A percentile compares a stretch with the other conserved stretches of the same genome.
Evolutionary conservation across 2,888 invertebrate genomes (phyloP).

Genomic region (Torymus aiolomorphi): DNA sequence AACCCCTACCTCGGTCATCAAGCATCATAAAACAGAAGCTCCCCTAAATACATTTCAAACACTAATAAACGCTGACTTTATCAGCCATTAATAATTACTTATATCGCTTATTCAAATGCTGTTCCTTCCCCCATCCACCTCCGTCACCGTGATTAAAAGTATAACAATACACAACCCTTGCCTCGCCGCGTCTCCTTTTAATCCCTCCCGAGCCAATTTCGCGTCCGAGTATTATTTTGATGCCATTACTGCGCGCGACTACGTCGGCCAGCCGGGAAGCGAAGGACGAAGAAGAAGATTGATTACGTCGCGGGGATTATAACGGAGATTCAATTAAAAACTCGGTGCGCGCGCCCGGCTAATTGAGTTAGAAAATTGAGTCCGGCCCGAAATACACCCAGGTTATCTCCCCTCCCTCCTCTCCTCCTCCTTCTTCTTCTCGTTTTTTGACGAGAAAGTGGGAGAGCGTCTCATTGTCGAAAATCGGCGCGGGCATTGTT

Average conservation of each 20-base stretch:
- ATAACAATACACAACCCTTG: neutral
- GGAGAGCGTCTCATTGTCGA: conserved; percentile 29
- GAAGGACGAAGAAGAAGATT: conserved; percentile 37
- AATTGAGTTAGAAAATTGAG: conserved; percentile 50
- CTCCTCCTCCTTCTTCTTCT: too few relatives aligned
- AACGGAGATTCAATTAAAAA: conserved; percentile 60
- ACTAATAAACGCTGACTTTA: too few relatives aligned
- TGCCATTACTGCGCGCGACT: conserved; percentile 25
- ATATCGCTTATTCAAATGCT: too few relatives aligned
- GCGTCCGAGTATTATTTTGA: conserved; percentile 33
- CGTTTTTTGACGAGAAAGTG: too few relatives aligned
- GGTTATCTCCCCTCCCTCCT: too few relatives aligned
- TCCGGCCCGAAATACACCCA: neutral
- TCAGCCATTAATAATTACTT: too few relatives aligned
- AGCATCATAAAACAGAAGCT: too few relatives aligned
- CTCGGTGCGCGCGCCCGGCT: conserved; percentile 25
- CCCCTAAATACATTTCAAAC: too few relatives aligned
- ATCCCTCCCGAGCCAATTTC: conserved; percentile 11
- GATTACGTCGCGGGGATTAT: conserved; percentile 55
- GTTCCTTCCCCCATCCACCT: too few relatives aligned
- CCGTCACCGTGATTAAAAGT: too few relatives aligned
- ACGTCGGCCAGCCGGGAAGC: too few relatives aligned
- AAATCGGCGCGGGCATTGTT: conserved; percentile 25
- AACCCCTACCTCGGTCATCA: too few relatives aligned
- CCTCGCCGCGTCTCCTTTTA: conserved; percentile 5